Base-by-base conservation (phyloP, 2,888 invertebrate genomes). In the Xestia sexstrigata region DNA sequence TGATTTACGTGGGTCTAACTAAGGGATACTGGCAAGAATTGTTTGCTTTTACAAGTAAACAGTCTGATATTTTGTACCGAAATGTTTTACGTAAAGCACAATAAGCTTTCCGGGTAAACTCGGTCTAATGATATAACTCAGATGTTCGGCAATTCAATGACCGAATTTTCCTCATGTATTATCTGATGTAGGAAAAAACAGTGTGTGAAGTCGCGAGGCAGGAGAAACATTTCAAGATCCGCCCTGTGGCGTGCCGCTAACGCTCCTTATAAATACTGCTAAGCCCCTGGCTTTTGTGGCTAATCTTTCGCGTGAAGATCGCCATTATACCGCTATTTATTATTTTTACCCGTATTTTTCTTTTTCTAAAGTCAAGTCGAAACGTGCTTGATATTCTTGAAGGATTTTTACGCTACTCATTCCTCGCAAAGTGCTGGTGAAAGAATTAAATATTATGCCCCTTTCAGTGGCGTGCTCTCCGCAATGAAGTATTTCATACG, bases 221-320 rank as follows among this genome's bases (percentile, higher is more conserved):
- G 86, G 88, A 89, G 87, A 89, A 91, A 90, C 88, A 87, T 89
- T 88, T 86, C 85, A 86, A 89, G 89, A 90, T 90, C 89, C 93
- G 91, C 91, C 92, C 91, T 90, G 92, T 93, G 93, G 94, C 95
- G 93, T 93, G 93, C 93, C 93, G 94, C 93, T 94, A 95, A 94
- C 95, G 93, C 95, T 95, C 93, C 95, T 95, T 96, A 96, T 96
- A 96, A 96, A 96, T 96, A 96, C 95, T 96, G 93, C 94, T 95
- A 96, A 96, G 95, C 95, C 94, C 90, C 91, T 92, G 94, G 96
- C 96, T 96, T 96, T 94, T 94, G 95, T 94, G 94, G 95, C 96
- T 96, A 96, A 96, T 96, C 96, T 95, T 96, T 95, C 93, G 95
- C 96, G 95, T 95, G 95, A 94, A 96, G 95, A 95, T 96, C 95